phyloP scores from a whole-genome alignment of 1,140 invertebrate genomes.

The Sycobia sp. region DNA sequence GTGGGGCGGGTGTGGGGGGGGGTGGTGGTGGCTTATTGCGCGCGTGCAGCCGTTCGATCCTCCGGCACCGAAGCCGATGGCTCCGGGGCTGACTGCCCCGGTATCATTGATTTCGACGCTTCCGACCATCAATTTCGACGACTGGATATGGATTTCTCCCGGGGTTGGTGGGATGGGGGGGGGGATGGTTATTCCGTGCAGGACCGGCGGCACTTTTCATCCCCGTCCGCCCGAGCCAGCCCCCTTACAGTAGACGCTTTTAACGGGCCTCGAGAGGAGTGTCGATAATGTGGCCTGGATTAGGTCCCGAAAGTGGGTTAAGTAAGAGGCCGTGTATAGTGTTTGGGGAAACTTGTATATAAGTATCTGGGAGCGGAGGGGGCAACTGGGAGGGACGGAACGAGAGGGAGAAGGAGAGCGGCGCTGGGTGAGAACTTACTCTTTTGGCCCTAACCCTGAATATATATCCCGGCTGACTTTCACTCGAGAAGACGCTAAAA shows the following conservation, averaged over 20 bases:
- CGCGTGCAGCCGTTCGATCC: background rate
- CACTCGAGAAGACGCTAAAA: slow-evolving; percentile 59
- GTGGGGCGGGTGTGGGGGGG: no score
- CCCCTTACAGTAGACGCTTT: background rate
- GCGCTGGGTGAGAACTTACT: no score
- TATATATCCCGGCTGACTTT: slow-evolving; percentile 51
- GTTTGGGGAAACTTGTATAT: background rate
- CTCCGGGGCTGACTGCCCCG: no score
- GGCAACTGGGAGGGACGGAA: no score
- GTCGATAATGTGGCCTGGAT: background rate
- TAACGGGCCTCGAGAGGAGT: background rate
- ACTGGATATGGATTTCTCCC: background rate
- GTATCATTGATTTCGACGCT: no score
- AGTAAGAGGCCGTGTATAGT: slow-evolving; percentile 18
- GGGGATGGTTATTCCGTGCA: no score
- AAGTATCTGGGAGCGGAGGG: background rate
- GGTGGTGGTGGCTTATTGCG: slow-evolving; percentile 20
- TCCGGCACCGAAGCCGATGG: background rate
- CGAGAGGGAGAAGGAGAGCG: no score
- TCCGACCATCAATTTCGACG: background rate
- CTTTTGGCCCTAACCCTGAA: slow-evolving; percentile 40
- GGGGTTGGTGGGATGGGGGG: no score
- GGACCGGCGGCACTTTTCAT: background rate
- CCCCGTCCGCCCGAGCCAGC: background rate
- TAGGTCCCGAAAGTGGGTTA: slow-evolving; percentile 19